Conservation (phyloP, 2,113 vertebrate species). For the Saguinus midas region DNA sequence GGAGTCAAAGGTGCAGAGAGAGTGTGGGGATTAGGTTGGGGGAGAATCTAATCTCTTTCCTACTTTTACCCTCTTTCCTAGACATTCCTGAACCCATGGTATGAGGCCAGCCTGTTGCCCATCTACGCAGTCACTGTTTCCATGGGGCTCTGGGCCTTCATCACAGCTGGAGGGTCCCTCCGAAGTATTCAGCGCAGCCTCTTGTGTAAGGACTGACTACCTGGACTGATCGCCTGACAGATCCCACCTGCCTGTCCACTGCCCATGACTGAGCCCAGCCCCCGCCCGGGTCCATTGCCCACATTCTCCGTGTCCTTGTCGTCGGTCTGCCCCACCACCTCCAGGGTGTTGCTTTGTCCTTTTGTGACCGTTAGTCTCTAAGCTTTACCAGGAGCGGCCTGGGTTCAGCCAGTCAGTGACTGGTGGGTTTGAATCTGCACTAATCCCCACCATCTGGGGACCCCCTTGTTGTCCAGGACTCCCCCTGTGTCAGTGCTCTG, state of each 20-base stretch:
- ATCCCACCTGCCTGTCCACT: conserved; percentile 74
- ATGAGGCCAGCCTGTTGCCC: conserved; percentile 84
- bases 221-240: conserved; percentile 72
- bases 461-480: conserved; percentile 49
- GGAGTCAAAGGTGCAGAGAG: not conserved
- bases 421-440: conserved; percentile 55
- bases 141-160: conserved; percentile 85
- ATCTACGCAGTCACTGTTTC: conserved; percentile 83
- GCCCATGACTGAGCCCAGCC: conserved; percentile 74
- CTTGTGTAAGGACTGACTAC: conserved; percentile 82
- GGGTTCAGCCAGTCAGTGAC: conserved; percentile 65
- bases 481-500: conserved; percentile 61
- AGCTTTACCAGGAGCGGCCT: conserved; percentile 52
- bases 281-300: conserved; percentile 62
- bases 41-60: not conserved
- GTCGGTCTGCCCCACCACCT: conserved; percentile 50
- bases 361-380: conserved; percentile 54
- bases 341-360: conserved; percentile 48
- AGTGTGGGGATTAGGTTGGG: not conserved
- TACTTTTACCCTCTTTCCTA: conserved; percentile 23
- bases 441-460: conserved; percentile 50
- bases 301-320: conserved; percentile 51
- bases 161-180: conserved; percentile 84
- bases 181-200: conserved; percentile 83
- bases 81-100: conserved; percentile 87